Evolutionary conservation across 2,113 vertebrate genomes (phyloP).

Genomic region (rat (Rattus norvegicus)): DNA sequence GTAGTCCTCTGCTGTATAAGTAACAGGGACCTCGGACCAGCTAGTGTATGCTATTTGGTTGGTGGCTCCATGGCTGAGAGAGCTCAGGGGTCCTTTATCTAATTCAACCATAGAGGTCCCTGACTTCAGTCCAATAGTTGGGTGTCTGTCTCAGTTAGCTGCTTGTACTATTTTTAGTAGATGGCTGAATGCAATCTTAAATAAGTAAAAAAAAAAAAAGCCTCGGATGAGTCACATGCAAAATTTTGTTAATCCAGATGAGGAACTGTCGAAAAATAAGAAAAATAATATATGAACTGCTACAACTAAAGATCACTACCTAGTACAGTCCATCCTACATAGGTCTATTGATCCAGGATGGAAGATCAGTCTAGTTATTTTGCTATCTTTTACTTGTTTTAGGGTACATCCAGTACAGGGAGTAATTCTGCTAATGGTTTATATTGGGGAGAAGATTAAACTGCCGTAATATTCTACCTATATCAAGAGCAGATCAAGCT

Average conservation of each 20-base stretch:
- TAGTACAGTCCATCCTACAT: background rate
- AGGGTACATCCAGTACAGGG: background rate
- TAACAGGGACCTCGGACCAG: no score
- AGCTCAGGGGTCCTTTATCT: no score
- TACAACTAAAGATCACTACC: background rate
- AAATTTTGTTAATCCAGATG: background rate
- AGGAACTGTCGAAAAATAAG: conserved; percentile 34
- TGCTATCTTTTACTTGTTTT: background rate
- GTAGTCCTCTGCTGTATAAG: no score
- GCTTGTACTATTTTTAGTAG: background rate
- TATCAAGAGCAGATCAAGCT: background rate
- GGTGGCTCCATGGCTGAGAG: no score
- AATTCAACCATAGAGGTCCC: no score
- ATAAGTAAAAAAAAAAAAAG: background rate
- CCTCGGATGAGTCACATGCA: background rate
- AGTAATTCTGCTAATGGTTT: conserved; percentile 35
- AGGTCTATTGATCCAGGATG: background rate
- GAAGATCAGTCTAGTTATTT: background rate
- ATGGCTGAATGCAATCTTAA: conserved; percentile 36
- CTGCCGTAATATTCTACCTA: background rate
- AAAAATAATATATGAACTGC: background rate
- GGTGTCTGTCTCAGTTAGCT: no score
- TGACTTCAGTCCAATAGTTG: no score
- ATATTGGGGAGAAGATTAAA: background rate
- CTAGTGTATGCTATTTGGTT: no score